Conservation (phyloP, 2,888 invertebrate genomes). For the Drosophila gaucha region DNA sequence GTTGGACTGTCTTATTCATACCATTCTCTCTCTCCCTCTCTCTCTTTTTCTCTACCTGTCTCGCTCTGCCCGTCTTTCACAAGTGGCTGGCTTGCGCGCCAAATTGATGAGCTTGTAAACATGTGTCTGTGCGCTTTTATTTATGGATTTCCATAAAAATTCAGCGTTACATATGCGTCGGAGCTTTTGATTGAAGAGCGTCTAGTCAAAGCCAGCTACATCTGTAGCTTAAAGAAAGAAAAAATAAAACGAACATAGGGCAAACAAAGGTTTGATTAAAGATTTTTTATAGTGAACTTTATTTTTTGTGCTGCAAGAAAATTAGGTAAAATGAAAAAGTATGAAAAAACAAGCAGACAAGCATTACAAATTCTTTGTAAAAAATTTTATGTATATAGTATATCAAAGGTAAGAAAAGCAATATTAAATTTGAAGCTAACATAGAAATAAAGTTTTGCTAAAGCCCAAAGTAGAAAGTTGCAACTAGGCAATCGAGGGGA, state of each 20-base stretch:
- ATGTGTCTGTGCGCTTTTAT: constrained; percentile 74
- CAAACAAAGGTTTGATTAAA: constrained; percentile 52
- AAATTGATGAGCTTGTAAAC: constrained; percentile 79
- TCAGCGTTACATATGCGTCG: constrained; percentile 69
- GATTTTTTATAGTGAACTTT: no score
- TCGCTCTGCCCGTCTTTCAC: constrained; percentile 9
- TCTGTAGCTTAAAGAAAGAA: constrained; percentile 28
- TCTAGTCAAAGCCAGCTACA: constrained; percentile 38
- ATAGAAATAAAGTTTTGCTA: constrained; percentile 7
- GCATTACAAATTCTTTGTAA: constrained; percentile 6
- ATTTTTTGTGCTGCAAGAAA: not conserved
- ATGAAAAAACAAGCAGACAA: constrained; percentile 10
- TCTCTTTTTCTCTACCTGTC: not conserved
- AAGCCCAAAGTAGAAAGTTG: constrained; percentile 12
- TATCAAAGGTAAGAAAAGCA: not conserved
- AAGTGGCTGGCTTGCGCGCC: constrained; percentile 32
- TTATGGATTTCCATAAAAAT: constrained; percentile 79
- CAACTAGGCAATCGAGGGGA: not conserved
- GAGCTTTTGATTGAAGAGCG: constrained; percentile 72
- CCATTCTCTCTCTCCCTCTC: not conserved
- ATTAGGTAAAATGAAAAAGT: constrained; percentile 14
- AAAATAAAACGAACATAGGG: constrained; percentile 2
- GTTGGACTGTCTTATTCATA: constrained; percentile 26
- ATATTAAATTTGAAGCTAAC: constrained; percentile 10
- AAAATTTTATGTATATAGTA: not conserved